Evolutionary conservation across 2,888 invertebrate species (phyloP), one percentile per base, ranked within the genome.

Genomic region (Andrena fulva): DNA sequence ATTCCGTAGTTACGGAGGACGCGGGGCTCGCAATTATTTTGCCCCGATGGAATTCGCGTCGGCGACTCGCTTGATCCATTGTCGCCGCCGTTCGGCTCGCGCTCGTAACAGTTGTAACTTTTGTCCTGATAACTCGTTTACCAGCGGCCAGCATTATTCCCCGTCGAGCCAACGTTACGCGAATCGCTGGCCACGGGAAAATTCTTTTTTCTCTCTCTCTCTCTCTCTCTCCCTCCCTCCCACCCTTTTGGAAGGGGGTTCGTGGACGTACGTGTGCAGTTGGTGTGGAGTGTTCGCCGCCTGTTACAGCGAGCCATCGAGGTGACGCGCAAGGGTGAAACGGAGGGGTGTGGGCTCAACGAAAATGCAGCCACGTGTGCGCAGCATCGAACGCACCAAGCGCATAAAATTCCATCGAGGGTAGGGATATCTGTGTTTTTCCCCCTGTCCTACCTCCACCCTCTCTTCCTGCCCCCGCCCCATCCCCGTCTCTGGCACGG

Each of bases 371-470:
- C 62, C 81, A 62, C 77, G 80, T 80, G 82, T 74, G 80, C 69
- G 48, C 72, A 64, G 79, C 85, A 86, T 81, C 77, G 84, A 89
- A 82, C 85, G 79, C 86, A 80, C 84, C 74, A 84, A 82, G 80
- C 81, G 84, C 86, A 87, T 89, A 87, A 91, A 90, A 90, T 89
- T 90, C 88, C 87, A 88, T 86, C 86, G 88, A 78, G 85, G 81
- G 50, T 50, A 68, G 82, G 70, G 66, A 72, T 82, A 77, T 70
- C 68, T 73, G 76, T 74, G 76, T 81, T 75, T 77, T 72, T 77
- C 33, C 72, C 72, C 59, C 66, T 56, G 71, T 59, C 42, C 50
- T 59, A 60, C 64, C 50, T n/a, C 62, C 52, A 10, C 56, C 63
- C 59, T 12, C 66, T 20, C 33, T 62, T 42, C 69, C 12, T 68